A percentile compares a stretch with the other conserved stretches of the same genome.
Evolutionary conservation across 2,113 vertebrate genomes (phyloP).

Genomic region (Marmota flaviventris): DNA sequence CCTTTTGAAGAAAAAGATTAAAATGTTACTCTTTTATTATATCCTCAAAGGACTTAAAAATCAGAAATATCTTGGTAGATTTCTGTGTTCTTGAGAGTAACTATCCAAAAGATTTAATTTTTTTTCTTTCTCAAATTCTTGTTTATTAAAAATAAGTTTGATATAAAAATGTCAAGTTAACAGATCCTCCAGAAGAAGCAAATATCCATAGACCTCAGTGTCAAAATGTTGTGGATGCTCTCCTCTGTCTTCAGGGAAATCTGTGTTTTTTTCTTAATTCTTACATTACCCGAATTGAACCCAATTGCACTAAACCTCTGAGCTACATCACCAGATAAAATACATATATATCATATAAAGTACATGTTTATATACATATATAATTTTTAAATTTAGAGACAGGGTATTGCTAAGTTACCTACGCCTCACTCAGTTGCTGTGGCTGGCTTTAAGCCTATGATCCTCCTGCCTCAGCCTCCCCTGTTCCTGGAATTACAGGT

Average conservation of each 20-base stretch:
- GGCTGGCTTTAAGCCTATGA: too few relatives aligned
- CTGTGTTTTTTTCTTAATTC: not conserved
- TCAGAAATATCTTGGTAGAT: not conserved
- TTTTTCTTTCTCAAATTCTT: constrained; percentile 37
- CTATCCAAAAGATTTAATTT: not conserved
- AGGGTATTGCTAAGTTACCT: too few relatives aligned
- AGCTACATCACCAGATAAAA: too few relatives aligned
- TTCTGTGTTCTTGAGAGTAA: not conserved
- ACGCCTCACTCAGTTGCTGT: too few relatives aligned
- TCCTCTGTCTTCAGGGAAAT: not conserved
- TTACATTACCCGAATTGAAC: not conserved
- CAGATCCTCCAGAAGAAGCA: not conserved
- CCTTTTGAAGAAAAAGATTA: not conserved
- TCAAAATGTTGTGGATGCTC: not conserved
- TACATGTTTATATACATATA: too few relatives aligned
- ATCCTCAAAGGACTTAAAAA: not conserved
- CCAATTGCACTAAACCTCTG: too few relatives aligned
- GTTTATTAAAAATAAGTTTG: not conserved
- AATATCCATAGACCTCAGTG: not conserved
- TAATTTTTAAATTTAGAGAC: too few relatives aligned
- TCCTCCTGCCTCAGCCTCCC: too few relatives aligned
- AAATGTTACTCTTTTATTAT: not conserved
- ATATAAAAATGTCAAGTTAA: not conserved
- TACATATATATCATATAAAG: too few relatives aligned
- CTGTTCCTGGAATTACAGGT: too few relatives aligned